These are phyloP conservation scores for Cydia amplana DNA, from an alignment of 1,140 invertebrate genomes.

Conservation along the genomic window DNA sequence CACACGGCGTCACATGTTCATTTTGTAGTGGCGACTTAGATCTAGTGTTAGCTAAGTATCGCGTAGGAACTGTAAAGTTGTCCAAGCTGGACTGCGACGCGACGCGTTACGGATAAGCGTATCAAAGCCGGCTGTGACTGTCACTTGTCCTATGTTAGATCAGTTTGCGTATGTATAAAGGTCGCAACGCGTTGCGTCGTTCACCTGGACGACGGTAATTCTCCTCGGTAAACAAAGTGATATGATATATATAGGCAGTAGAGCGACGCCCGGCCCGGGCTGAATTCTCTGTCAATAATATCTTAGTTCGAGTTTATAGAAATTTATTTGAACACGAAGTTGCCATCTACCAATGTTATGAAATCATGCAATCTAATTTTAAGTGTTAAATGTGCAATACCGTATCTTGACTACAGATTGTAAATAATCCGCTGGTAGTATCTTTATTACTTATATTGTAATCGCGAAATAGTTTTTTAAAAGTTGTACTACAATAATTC, in stretches of 20 bases:
- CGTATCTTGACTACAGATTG: constrained; percentile 58
- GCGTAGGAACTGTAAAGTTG: neutral
- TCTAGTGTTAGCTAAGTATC: constrained; percentile 16
- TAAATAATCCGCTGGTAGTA: constrained; percentile 57
- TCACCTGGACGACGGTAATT: neutral
- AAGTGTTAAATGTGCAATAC: constrained; percentile 77
- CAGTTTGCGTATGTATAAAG: constrained; percentile 34
- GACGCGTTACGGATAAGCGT: constrained; percentile 24
- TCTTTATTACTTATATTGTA: constrained; percentile 44
- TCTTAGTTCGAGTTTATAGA: constrained; percentile 28
- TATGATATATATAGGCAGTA: constrained; percentile 5
- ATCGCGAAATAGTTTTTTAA: constrained; percentile 55
- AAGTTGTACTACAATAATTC: constrained; percentile 41
- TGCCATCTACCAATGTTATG: constrained; percentile 53
- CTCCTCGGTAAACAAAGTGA: constrained; percentile 1
- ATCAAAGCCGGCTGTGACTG: constrained; percentile 36
- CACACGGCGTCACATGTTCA: constrained; percentile 43
- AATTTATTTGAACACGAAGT: constrained; percentile 42
- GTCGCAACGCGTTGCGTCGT: neutral
- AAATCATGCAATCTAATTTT: constrained; percentile 61
- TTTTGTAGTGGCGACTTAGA: constrained; percentile 35
- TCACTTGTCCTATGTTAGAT: constrained; percentile 39
- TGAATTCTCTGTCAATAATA: neutral
- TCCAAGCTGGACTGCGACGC: neutral
- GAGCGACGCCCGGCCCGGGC: neutral